phyloP scores from a whole-genome alignment of 2,888 invertebrate genomes.

The Bellardia pandia region DNA sequence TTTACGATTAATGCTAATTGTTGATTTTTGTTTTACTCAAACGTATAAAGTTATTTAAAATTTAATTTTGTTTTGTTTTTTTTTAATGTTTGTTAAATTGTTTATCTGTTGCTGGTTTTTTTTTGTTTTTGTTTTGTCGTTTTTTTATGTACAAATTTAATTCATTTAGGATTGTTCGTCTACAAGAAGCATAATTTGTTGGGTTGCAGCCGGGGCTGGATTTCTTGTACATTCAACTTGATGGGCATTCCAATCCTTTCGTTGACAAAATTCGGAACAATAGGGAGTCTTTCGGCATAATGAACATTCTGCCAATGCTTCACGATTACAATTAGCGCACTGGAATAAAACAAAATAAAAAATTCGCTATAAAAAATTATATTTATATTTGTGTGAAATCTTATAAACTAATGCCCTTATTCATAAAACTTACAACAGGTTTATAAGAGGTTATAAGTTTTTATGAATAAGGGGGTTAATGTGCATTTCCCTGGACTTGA shows the following conservation, averaged over 20 bases:
- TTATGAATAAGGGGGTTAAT: no score
- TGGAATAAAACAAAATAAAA: slow-evolving; percentile 80
- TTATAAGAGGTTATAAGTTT: no score
- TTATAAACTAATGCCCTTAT: no score
- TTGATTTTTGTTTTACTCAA: slow-evolving; percentile 76
- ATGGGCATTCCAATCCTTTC: slow-evolving; percentile 94
- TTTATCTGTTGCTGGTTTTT: slow-evolving; percentile 61
- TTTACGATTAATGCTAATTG: slow-evolving; percentile 72
- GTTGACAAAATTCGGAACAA: slow-evolving; percentile 95
- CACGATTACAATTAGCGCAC: slow-evolving; percentile 96
- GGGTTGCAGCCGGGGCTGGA: slow-evolving; percentile 88
- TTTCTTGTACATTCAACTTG: slow-evolving; percentile 92
- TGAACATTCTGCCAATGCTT: slow-evolving; percentile 94
- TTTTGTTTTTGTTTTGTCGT: slow-evolving; percentile 45
- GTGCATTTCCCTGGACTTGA: no score
- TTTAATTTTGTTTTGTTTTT: slow-evolving; percentile 69
- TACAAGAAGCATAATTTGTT: slow-evolving; percentile 94
- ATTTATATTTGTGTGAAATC: no score
- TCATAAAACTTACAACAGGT: no score
- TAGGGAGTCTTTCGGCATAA: slow-evolving; percentile 93
- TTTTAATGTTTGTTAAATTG: slow-evolving; percentile 66
- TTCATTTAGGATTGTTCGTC: slow-evolving; percentile 87
- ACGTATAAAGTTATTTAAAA: slow-evolving; percentile 78
- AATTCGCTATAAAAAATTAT: background rate
- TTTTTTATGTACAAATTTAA: slow-evolving; percentile 79